A percentile compares a stretch with the other conserved stretches of the same genome.
Conservation (phyloP, 2,113 vertebrate genomes). For the Pyxicephalus adspersus region DNA sequence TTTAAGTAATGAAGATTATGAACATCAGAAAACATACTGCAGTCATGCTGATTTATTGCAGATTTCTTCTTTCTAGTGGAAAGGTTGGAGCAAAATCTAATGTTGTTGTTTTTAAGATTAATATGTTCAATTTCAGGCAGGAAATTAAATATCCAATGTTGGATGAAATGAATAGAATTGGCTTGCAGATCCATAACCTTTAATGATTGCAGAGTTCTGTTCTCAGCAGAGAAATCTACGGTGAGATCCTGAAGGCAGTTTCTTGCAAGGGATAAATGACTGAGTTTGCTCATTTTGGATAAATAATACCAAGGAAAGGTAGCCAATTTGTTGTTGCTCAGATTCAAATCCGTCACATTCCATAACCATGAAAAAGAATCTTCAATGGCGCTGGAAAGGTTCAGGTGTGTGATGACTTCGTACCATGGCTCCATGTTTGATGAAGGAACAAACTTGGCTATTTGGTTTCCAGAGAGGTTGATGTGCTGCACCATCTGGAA, state of each 20-base stretch:
- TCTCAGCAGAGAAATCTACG: not conserved
- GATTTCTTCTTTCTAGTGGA: not conserved
- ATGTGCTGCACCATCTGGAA: conserved; percentile 68
- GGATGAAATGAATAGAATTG: conserved; percentile 68
- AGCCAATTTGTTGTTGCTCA: conserved; percentile 76
- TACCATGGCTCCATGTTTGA: conserved; percentile 61
- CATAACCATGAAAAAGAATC: conserved; percentile 49
- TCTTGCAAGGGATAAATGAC: conserved; percentile 70
- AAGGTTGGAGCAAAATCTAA: conserved; percentile 66
- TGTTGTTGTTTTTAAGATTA: conserved; percentile 71
- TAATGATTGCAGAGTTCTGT: conserved; percentile 57
- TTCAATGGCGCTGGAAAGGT: not conserved
- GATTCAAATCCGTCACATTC: conserved; percentile 70
- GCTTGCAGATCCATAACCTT: conserved; percentile 69
- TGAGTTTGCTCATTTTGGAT: conserved; percentile 68
- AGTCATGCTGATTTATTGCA: conserved; percentile 24
- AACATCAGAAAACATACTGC: conserved; percentile 68
- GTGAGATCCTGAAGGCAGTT: conserved; percentile 76
- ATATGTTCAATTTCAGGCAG: conserved; percentile 71
- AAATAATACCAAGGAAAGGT: conserved; percentile 72
- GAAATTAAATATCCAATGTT: conserved; percentile 68
- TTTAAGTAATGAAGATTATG: conserved; percentile 71
- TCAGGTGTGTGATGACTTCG: conserved; percentile 60
- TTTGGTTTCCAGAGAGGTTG: conserved; percentile 76
- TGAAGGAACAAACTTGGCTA: conserved; percentile 65